These are phyloP conservation scores for Fregata magnificens DNA, from an alignment of 2,113 vertebrate species.

Conservation along the genomic window DNA sequence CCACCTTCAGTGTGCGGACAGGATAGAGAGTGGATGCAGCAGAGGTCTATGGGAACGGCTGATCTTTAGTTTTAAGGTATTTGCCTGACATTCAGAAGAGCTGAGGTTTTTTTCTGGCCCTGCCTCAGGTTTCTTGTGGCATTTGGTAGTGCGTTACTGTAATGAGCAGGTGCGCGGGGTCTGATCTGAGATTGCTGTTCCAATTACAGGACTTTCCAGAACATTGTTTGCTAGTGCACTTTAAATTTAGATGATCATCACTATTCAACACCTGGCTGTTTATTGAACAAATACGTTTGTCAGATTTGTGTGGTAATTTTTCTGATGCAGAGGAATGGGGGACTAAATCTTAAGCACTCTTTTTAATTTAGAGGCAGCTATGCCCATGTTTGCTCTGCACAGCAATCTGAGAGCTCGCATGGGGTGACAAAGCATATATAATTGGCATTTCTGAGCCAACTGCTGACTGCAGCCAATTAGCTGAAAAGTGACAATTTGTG, in stretches of 20 bases:
- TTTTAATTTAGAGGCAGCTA: neutral
- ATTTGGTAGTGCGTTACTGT: accelerated
- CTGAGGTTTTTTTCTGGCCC: neutral
- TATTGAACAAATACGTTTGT: neutral
- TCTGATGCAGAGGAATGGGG: neutral
- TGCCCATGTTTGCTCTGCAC: neutral
- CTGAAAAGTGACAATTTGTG: conserved; percentile 55
- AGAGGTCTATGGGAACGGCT: accelerated
- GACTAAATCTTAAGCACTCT: neutral
- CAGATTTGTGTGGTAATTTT: neutral
- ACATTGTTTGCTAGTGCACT: neutral
- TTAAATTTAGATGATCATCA: neutral
- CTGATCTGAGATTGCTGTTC: neutral
- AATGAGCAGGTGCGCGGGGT: too few species aligned
- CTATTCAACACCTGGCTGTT: neutral
- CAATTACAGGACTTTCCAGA: neutral
- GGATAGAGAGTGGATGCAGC: too few species aligned
- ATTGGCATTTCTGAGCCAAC: conserved; percentile 38
- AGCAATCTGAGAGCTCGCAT: neutral
- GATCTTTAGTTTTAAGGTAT: neutral
- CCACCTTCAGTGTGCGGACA: neutral
- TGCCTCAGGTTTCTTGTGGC: neutral
- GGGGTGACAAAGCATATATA: neutral
- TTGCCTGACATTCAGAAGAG: neutral
- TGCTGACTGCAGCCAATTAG: conserved; percentile 56